Percentiles rank a stretch among this genome's conserved stretches.
These are phyloP conservation scores for Plestiodon gilberti DNA, from an alignment of 2,113 vertebrate species.

Conservation along the genomic window DNA sequence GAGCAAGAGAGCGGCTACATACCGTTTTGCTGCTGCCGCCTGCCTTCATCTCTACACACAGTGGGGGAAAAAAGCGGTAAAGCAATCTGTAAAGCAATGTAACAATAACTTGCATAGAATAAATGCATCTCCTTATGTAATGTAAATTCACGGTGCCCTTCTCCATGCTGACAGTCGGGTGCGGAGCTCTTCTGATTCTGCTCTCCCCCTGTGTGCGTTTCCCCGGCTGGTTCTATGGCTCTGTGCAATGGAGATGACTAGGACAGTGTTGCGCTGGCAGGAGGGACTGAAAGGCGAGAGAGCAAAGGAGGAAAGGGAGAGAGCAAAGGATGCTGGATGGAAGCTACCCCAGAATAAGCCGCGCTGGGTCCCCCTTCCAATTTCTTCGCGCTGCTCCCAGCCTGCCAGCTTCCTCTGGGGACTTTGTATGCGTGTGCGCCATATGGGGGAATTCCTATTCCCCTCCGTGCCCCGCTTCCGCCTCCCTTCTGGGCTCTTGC, in stretches of 20 bases:
- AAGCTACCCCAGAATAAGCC: neutral
- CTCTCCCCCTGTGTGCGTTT: neutral
- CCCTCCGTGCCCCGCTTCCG: neutral
- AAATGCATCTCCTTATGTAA: too few relatives aligned
- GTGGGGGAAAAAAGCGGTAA: too few relatives aligned
- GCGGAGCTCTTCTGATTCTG: neutral
- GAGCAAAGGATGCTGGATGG: neutral
- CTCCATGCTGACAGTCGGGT: neutral
- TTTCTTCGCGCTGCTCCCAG: neutral
- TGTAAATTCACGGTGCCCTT: too few relatives aligned
- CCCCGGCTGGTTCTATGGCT: conserved; percentile 83
- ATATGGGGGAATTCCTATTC: neutral
- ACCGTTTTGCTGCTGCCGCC: too few relatives aligned
- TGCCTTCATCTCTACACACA: too few relatives aligned
- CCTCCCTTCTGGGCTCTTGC: neutral
- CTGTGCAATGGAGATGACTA: conserved; percentile 96
- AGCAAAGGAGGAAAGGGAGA: neutral
- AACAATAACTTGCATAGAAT: too few relatives aligned
- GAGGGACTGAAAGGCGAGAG: neutral
- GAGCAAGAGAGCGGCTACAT: too few relatives aligned
- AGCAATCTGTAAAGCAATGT: too few relatives aligned
- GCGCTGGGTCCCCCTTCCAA: neutral
- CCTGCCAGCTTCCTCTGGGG: neutral
- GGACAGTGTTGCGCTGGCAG: conserved; percentile 80
- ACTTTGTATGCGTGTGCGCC: conserved; percentile 3